phyloP scores from a whole-genome alignment of 2,888 invertebrate species.

The Meghimatium bilineatum region DNA sequence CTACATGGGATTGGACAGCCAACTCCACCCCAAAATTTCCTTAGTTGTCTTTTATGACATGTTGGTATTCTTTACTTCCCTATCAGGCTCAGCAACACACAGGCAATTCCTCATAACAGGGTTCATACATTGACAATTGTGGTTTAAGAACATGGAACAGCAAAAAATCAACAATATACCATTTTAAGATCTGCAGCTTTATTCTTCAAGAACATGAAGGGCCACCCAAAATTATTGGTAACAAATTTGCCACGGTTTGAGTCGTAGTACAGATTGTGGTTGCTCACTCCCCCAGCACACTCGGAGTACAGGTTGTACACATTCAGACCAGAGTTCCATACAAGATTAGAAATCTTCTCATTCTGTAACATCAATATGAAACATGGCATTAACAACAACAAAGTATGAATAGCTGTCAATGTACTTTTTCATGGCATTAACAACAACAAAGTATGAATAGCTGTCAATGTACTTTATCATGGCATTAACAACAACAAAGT shows the following conservation, averaged over 20 bases:
- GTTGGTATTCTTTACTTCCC: too few relatives aligned
- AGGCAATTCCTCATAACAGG: too few relatives aligned
- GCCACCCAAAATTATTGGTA: slow-evolving; percentile 55
- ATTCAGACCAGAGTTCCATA: slow-evolving; percentile 67
- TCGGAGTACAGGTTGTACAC: slow-evolving; percentile 77
- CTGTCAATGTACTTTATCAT: too few relatives aligned
- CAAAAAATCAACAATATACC: not conserved
- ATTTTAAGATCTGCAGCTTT: slow-evolving; percentile 3
- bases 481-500: too few relatives aligned
- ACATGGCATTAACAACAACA: not conserved
- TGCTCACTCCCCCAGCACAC: slow-evolving; percentile 61
- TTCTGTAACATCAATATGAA: slow-evolving; percentile 12
- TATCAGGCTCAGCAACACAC: too few relatives aligned
- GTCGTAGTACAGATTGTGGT: slow-evolving; percentile 37
- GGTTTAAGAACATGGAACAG: not conserved
- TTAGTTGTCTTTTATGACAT: too few relatives aligned
- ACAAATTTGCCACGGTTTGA: slow-evolving; percentile 13
- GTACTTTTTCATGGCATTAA: too few relatives aligned
- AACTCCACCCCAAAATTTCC: too few relatives aligned
- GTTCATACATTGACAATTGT: too few relatives aligned
- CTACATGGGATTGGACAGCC: too few relatives aligned
- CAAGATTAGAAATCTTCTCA: slow-evolving; percentile 2
- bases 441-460: too few relatives aligned
- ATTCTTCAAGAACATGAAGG: slow-evolving; percentile 41
- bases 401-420: too few relatives aligned